A percentile compares a stretch with the other conserved stretches of the same genome.
Evolutionary conservation across 1,140 invertebrate genomes (phyloP).

Genomic region (Calephelis nemesis): DNA sequence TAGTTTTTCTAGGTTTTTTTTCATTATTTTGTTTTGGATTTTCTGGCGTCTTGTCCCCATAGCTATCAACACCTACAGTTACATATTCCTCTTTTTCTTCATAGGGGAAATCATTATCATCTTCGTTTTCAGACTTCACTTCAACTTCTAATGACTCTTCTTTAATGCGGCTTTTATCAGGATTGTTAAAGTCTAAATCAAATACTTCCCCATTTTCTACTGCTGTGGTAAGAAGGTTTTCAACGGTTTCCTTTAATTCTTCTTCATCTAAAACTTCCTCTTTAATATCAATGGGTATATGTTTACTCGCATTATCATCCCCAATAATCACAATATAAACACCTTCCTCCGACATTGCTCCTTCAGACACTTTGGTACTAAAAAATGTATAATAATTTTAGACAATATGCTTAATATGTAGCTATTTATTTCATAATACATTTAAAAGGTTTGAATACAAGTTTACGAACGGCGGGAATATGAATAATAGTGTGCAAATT

Average conservation of each 20-base stretch:
- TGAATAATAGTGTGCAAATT: too few relatives aligned
- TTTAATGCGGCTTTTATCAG: conserved; percentile 12
- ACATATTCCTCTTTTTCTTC: conserved; percentile 20
- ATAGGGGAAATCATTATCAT: conserved; percentile 25
- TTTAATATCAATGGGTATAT: conserved; percentile 33
- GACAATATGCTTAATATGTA: too few relatives aligned
- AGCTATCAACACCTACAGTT: conserved; percentile 10
- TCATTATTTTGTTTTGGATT: background rate
- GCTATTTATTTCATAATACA: too few relatives aligned
- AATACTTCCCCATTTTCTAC: conserved; percentile 1
- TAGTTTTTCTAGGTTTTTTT: conserved; percentile 1
- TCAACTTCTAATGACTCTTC: background rate
- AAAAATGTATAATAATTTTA: too few relatives aligned
- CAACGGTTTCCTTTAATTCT: conserved; percentile 28
- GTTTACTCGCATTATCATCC: conserved; percentile 36
- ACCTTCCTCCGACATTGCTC: conserved; percentile 47
- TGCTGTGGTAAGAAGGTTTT: conserved; percentile 21
- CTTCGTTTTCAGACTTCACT: background rate
- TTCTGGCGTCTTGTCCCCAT: conserved; percentile 29
- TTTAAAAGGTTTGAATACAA: too few relatives aligned
- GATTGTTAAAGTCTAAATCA: conserved; percentile 15
- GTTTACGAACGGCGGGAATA: too few relatives aligned
- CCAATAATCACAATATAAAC: conserved; percentile 59
- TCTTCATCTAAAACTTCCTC: conserved; percentile 38
- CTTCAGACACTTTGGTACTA: too few relatives aligned